Evolutionary conservation across 2,113 vertebrate species (phyloP).

Genomic region (Benitochromis conjunctus): DNA sequence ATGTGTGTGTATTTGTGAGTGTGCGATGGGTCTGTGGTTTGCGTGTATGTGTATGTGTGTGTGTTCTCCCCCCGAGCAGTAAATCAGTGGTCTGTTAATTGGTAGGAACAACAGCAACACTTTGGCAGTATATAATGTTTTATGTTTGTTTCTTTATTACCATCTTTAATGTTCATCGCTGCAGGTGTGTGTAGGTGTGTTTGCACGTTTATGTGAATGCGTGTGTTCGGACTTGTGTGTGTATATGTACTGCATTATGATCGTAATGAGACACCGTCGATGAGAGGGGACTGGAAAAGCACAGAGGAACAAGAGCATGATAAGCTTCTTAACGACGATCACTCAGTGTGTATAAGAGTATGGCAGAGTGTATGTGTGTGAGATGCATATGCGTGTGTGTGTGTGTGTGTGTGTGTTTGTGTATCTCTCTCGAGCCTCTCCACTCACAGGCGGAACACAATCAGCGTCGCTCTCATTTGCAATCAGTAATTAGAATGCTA

Average conservation of each 20-base stretch:
- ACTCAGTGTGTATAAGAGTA: constrained; percentile 47
- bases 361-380: constrained; percentile 9
- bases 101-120: constrained; percentile 68
- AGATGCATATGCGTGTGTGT: neutral
- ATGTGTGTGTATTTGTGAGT: neutral
- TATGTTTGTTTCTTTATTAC: constrained; percentile 69
- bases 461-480: constrained; percentile 86
- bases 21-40: neutral
- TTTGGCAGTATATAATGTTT: constrained; percentile 76
- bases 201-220: neutral
- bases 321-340: constrained; percentile 73
- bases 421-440: constrained; percentile 45
- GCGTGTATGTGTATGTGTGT: neutral
- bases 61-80: constrained; percentile 10
- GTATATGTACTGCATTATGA: constrained; percentile 60
- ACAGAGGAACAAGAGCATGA: constrained; percentile 67
- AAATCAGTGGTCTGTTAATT: constrained; percentile 69
- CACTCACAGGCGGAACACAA: constrained; percentile 68
- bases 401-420: neutral
- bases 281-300: constrained; percentile 66
- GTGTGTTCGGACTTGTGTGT: constrained; percentile 12
- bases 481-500: constrained; percentile 99
- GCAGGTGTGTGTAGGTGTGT: constrained; percentile 19
- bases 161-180: constrained; percentile 54
- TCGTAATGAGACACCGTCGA: constrained; percentile 61